These are phyloP conservation scores for Vidua macroura DNA, from an alignment of 2,113 vertebrate species.

Conservation along the genomic window DNA sequence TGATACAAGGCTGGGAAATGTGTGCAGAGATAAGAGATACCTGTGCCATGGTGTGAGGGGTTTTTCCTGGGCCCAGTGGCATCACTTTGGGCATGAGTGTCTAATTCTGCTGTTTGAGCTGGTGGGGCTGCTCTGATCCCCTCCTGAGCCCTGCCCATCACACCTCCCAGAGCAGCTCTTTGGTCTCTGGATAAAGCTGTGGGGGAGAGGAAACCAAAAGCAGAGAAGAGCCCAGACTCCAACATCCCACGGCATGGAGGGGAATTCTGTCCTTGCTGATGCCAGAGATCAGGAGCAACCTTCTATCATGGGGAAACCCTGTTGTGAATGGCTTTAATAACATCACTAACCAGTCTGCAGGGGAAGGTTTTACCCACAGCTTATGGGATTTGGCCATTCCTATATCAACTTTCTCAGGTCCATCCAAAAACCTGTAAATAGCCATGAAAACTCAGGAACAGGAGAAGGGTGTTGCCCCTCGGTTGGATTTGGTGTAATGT, in stretches of 20 bases:
- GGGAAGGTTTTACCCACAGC: background rate
- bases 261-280: background rate
- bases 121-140: background rate
- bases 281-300: background rate
- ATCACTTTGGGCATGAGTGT: accelerated
- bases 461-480: background rate
- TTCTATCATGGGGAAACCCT: accelerated
- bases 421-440: background rate
- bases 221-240: background rate
- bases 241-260: accelerated
- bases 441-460: background rate
- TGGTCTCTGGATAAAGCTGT: background rate
- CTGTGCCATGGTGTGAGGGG: accelerated
- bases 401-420: background rate
- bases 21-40: background rate
- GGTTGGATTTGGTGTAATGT: background rate
- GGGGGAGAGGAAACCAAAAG: background rate
- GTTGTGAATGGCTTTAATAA: background rate
- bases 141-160: background rate
- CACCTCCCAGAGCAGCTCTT: background rate
- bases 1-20: accelerated
- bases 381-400: background rate
- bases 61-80: background rate
- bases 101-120: background rate
- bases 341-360: background rate